phyloP scores from a whole-genome alignment of 2,888 invertebrate genomes.

The Amorpha juglandis region DNA sequence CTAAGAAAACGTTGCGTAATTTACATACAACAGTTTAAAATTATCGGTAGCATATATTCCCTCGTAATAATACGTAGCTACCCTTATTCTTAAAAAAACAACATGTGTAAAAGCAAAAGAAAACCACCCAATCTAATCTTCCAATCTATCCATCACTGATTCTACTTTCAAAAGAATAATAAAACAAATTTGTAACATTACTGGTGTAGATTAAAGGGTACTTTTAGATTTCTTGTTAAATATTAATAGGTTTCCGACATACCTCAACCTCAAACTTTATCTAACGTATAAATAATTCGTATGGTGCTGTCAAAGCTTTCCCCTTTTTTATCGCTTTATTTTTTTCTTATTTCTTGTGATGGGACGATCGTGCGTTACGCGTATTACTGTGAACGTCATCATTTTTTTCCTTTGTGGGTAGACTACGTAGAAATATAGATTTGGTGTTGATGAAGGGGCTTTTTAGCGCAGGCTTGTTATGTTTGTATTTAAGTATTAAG shows the following conservation, averaged over 20 bases:
- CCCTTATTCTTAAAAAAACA: too few species aligned
- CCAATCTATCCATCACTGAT: too few species aligned
- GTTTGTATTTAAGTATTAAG: background rate
- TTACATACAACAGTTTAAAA: too few species aligned
- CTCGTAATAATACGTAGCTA: too few species aligned
- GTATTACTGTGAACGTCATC: constrained; percentile 3
- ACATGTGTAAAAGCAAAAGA: too few species aligned
- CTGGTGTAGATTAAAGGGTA: background rate
- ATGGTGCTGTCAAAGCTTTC: constrained; percentile 23
- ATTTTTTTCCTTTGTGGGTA: background rate
- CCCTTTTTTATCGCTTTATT: constrained; percentile 16
- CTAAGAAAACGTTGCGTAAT: too few species aligned
- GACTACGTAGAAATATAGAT: constrained; percentile 1
- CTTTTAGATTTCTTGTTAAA: constrained; percentile 25
- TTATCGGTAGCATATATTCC: too few species aligned
- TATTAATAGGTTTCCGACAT: constrained; percentile 26
- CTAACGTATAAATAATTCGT: constrained; percentile 26
- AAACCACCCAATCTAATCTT: too few species aligned
- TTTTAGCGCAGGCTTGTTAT: background rate
- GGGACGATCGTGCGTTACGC: background rate
- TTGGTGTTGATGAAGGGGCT: background rate
- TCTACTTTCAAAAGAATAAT: background rate
- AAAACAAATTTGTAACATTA: background rate
- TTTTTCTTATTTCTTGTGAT: constrained; percentile 18
- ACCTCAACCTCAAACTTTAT: constrained; percentile 26